Evolutionary conservation across 2,888 invertebrate genomes (phyloP), one percentile per base, ranked within the genome.

Genomic region (Pimpla rufipes): DNA sequence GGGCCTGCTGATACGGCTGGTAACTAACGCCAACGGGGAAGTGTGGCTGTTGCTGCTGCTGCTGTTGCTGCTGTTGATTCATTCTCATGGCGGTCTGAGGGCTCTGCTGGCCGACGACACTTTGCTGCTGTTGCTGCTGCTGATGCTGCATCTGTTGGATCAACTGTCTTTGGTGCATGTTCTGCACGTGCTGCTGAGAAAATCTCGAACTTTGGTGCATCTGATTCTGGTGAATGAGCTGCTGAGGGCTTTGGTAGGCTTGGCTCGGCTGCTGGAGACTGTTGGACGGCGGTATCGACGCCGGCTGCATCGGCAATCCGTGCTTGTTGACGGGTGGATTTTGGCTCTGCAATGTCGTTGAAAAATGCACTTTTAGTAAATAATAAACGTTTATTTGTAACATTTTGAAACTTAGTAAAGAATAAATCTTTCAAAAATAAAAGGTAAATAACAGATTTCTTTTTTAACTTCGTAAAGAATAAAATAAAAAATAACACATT

Each of bases 131-230:
- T 79, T 94, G 94, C 88, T 77, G 76, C 59, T 91, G 91, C 40
- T 94, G 95, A 93, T 94, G 93, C 82, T 94, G 94, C 89, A 94
- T 91, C 71, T 94, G 93, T 47, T 92, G 93, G 37, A 92, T 90
- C 81, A 92, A 84, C 37, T 92, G 92, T n/a, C 92, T 87, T 77
- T 92, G 92, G 40, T 92, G 92, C 90, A 92, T 90, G 66, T 92
- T 92, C 64, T 92, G 92, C 0, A 91, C 91, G 79, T 93, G 92
- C 21, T 92, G 92, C 52, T 93, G 93, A 5, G 92, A 88, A 77
- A 92, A 92, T 70, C 92, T 83, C 0, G 91, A 90, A 85, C 90
- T 92, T 71, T 92, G 92, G 18, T 90, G 91, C 68, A 91, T 89
- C 23, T 92, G 92, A 35, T 88, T 91, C 74, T 92, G 92, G 59